These are phyloP conservation scores for Proterorhinus semilunaris DNA, from an alignment of 2,113 vertebrate species.

Conservation along the genomic window DNA sequence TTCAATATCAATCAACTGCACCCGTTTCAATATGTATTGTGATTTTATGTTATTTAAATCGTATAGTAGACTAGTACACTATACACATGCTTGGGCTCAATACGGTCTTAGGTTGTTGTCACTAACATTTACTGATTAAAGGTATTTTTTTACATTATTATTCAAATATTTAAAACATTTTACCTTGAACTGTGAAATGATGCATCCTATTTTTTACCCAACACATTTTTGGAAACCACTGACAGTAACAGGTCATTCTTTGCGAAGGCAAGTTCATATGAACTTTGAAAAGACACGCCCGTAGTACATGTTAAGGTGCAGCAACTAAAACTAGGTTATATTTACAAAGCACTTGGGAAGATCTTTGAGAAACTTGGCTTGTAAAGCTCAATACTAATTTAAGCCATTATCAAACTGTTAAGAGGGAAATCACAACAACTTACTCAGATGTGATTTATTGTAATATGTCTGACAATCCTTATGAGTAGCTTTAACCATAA, in stretches of 20 bases:
- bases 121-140: too few species aligned
- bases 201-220: too few species aligned
- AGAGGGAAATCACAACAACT: not conserved
- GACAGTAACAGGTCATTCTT: not conserved
- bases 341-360: not conserved
- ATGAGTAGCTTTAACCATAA: not conserved
- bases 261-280: not conserved
- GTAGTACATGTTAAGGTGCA: constrained; percentile 13
- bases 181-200: too few species aligned
- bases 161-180: too few species aligned
- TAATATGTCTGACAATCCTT: constrained; percentile 40
- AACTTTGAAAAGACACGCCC: constrained; percentile 39
- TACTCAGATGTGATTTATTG: constrained; percentile 79
- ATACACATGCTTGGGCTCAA: too few species aligned
- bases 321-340: not conserved
- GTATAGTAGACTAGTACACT: too few species aligned
- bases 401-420: not conserved
- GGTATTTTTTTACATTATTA: too few species aligned
- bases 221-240: not conserved
- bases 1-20: constrained; percentile 21
- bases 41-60: not conserved
- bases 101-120: too few species aligned
- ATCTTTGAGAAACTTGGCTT: too few species aligned
- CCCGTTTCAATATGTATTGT: not conserved
- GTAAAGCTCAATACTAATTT: too few species aligned